Percentiles rank a stretch among this genome's conserved stretches.
Evolutionary conservation across 2,888 invertebrate genomes (phyloP).

Genomic region (Disparrhopalites patrizii): DNA sequence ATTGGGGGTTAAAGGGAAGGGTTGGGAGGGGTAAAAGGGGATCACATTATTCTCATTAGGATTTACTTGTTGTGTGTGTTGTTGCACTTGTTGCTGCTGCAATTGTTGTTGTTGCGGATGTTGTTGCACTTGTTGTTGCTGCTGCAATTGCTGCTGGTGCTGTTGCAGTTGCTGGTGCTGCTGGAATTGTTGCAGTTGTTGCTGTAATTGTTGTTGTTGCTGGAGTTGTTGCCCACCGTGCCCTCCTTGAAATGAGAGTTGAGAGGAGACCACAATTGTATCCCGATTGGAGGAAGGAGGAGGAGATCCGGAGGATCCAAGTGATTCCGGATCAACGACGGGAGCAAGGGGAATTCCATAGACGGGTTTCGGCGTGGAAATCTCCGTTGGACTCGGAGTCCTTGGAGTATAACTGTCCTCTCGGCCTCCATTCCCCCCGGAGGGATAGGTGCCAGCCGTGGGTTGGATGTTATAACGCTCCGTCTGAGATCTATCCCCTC

Average conservation of each 20-base stretch:
- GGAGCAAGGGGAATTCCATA: slow-evolving; percentile 46
- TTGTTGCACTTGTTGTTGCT: background rate
- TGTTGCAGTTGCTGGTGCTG: background rate
- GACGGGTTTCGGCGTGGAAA: slow-evolving; percentile 35
- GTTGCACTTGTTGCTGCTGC: background rate
- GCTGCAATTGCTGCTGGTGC: slow-evolving; percentile 12
- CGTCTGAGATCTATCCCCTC: background rate
- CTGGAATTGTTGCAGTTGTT: background rate
- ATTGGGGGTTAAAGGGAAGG: no score
- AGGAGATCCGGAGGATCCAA: background rate
- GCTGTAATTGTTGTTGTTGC: background rate
- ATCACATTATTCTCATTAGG: no score
- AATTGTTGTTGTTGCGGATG: background rate
- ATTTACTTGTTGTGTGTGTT: no score
- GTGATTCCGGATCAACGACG: slow-evolving; percentile 38
- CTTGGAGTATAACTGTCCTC: no score
- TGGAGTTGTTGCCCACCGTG: background rate
- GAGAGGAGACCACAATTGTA: slow-evolving; percentile 12
- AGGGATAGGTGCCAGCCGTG: no score
- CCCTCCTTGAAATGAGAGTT: background rate
- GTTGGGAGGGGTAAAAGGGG: no score
- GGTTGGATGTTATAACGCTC: background rate
- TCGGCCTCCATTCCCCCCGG: no score
- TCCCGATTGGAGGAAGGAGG: background rate
- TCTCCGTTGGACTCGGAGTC: no score